phyloP scores from a whole-genome alignment of 92 coral and sea anemone species.

The Parazoanthus swiftii region DNA sequence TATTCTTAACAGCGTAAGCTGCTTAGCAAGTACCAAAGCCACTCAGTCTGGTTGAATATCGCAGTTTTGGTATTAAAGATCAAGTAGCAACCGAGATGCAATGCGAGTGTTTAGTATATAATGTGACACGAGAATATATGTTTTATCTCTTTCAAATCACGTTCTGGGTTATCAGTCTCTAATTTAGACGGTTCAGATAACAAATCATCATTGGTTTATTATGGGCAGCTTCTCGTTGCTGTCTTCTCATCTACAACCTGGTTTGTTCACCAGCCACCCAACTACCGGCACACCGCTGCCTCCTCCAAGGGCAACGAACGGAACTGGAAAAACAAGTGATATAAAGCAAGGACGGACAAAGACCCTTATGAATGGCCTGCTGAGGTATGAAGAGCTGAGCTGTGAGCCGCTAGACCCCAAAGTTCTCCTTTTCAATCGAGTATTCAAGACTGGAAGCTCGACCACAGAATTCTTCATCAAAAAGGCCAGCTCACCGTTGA shows the following conservation, averaged over 20 bases:
- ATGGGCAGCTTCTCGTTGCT: background rate
- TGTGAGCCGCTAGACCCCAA: slow-evolving; percentile 63
- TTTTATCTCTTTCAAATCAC: too few relatives aligned
- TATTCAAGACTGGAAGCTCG: slow-evolving; percentile 70
- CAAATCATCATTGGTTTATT: too few relatives aligned
- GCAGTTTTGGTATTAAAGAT: too few relatives aligned
- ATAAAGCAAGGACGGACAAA: background rate
- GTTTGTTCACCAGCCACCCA: slow-evolving; percentile 12
- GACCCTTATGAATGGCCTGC: slow-evolving; percentile 38
- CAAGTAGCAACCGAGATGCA: too few relatives aligned
- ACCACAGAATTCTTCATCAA: slow-evolving; percentile 57
- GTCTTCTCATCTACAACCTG: background rate
- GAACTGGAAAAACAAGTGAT: background rate
- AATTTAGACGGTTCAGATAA: too few relatives aligned
- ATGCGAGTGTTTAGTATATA: too few relatives aligned
- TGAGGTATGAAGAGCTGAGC: slow-evolving; percentile 43
- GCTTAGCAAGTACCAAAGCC: too few relatives aligned
- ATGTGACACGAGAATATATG: too few relatives aligned
- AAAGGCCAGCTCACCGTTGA: slow-evolving; percentile 49
- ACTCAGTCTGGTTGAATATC: too few relatives aligned
- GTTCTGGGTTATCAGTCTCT: too few relatives aligned
- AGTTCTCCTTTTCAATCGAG: slow-evolving; percentile 58
- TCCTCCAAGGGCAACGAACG: background rate
- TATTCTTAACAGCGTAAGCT: too few relatives aligned
- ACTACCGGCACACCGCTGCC: slow-evolving; percentile 3